Conservation (phyloP, 2,888 invertebrate species). For the Deilephila elpenor region DNA sequence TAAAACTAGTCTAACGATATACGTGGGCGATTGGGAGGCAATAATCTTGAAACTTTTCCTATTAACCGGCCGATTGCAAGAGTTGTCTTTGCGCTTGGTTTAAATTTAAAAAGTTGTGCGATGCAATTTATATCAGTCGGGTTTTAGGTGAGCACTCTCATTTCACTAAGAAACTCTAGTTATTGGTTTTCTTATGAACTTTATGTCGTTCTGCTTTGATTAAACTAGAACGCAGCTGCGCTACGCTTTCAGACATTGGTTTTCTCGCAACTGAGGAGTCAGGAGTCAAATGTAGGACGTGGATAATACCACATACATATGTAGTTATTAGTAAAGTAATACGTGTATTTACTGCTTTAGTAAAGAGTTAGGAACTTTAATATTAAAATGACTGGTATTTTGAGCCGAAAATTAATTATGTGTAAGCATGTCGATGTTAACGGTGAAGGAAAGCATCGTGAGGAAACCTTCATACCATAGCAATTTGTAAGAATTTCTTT, state of each 20-base stretch:
- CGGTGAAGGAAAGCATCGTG: no score
- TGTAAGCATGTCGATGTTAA: no score
- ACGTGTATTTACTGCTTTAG: no score
- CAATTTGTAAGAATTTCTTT: no score
- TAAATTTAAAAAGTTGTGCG: slow-evolving; percentile 62
- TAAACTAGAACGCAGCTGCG: slow-evolving; percentile 7
- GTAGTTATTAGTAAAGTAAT: no score
- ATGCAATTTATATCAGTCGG: slow-evolving; percentile 54
- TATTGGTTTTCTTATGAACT: slow-evolving; percentile 17
- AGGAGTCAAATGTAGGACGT: not conserved
- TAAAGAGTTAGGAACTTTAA: no score
- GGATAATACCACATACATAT: no score
- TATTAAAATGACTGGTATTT: no score
- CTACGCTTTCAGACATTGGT: not conserved
- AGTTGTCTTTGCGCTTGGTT: slow-evolving; percentile 49
- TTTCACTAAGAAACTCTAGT: slow-evolving; percentile 27
- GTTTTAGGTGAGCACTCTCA: slow-evolving; percentile 20
- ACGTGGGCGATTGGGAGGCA: slow-evolving; percentile 22
- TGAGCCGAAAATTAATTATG: no score
- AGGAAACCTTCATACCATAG: no score
- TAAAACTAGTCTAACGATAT: slow-evolving; percentile 16
- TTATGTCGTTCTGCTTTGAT: slow-evolving; percentile 15
- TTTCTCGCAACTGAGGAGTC: not conserved
- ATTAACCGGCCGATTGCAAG: slow-evolving; percentile 58
- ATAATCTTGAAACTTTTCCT: slow-evolving; percentile 59